Percentiles rank a stretch among this genome's conserved stretches.
These are phyloP conservation scores for Nycticryphes semicollaris DNA, from an alignment of 2,113 vertebrate species.

Conservation along the genomic window DNA sequence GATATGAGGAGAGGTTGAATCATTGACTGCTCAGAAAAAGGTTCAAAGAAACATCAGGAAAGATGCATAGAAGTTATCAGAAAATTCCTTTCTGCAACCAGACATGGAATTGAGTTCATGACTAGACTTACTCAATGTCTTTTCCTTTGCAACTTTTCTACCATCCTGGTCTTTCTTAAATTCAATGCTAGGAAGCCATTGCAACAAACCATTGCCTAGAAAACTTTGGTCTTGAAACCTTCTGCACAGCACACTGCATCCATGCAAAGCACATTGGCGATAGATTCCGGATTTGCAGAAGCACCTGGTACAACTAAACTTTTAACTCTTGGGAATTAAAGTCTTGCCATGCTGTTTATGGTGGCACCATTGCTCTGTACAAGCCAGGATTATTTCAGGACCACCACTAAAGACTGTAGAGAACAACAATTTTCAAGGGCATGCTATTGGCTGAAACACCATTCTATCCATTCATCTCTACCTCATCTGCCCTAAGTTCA, in stretches of 20 bases:
- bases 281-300: background rate
- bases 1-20: background rate
- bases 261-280: background rate
- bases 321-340: background rate
- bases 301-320: background rate
- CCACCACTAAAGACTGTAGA: background rate
- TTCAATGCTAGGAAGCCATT: background rate
- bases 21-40: background rate
- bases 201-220: background rate
- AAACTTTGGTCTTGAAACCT: background rate
- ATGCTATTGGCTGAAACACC: background rate
- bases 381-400: background rate
- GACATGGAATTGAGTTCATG: background rate
- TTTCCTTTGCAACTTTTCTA: background rate
- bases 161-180: background rate
- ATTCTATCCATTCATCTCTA: background rate
- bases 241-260: background rate
- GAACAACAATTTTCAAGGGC: background rate
- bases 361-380: background rate
- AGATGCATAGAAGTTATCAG: background rate
- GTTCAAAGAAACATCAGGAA: background rate
- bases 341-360: background rate
- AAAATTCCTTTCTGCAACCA: background rate
- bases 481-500: background rate
- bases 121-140: background rate